A percentile compares a stretch with the other conserved stretches of the same genome.
Evolutionary conservation across 2,797 vertebrate genomes (phyloP).

Genomic region (Miichthys miiuy): DNA sequence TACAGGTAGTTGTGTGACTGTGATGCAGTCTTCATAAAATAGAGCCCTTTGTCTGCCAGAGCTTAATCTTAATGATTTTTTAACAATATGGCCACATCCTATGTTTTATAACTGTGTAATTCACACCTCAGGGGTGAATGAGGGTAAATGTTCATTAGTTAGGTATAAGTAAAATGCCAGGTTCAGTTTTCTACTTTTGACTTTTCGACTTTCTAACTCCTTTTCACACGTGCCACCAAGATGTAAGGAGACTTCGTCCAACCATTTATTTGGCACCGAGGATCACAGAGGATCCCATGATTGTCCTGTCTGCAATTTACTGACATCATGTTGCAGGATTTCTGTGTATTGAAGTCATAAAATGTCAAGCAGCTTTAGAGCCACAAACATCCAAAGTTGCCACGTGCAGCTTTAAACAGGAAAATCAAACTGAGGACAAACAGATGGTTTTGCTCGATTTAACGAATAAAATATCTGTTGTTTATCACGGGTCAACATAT

Average conservation of each 20-base stretch:
- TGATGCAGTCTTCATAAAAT: background rate
- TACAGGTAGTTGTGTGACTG: too few species aligned
- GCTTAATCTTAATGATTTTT: background rate
- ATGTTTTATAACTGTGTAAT: background rate
- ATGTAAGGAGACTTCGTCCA: slow-evolving; percentile 4
- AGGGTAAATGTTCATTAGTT: too few species aligned
- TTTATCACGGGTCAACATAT: slow-evolving; percentile 67
- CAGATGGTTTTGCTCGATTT: slow-evolving; percentile 65
- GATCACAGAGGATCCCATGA: slow-evolving; percentile 8
- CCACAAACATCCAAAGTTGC: slow-evolving; percentile 35
- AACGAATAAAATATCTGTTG: slow-evolving; percentile 71
- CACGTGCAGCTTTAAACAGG: slow-evolving; percentile 44
- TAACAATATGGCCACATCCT: background rate
- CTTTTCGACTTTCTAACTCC: background rate
- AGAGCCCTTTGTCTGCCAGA: background rate
- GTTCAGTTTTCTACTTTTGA: background rate
- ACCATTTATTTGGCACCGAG: slow-evolving; percentile 14
- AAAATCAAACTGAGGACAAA: slow-evolving; percentile 53
- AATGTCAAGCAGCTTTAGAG: slow-evolving; percentile 12
- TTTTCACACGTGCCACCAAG: slow-evolving; percentile 8
- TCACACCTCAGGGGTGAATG: background rate
- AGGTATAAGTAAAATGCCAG: background rate
- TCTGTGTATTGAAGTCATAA: slow-evolving; percentile 29
- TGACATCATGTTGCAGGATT: slow-evolving; percentile 42
- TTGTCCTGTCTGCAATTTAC: slow-evolving; percentile 21